phyloP scores from a whole-genome alignment of 2,797 vertebrate species.

The Pipistrellus pygmaeus region DNA sequence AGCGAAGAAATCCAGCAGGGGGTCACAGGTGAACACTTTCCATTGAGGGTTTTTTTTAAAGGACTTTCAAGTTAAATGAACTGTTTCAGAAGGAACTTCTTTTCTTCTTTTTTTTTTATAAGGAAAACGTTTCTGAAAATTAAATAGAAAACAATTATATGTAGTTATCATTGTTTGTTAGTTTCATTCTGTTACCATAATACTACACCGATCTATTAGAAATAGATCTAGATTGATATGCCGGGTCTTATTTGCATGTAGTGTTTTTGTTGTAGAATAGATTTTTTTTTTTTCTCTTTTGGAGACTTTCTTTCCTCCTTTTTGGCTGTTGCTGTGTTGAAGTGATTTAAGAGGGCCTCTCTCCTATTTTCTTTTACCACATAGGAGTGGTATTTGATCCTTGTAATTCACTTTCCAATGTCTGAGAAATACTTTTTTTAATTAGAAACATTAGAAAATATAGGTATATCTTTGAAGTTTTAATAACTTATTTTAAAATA shows the following conservation, averaged over 20 bases:
- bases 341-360: slow-evolving; percentile 13
- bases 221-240: background rate
- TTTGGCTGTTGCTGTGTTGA: slow-evolving; percentile 1
- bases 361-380: slow-evolving; percentile 19
- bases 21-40: slow-evolving; percentile 83
- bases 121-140: slow-evolving; percentile 69
- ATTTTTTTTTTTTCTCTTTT: background rate
- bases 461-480: background rate
- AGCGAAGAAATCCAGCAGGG: slow-evolving; percentile 75
- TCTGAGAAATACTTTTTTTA: slow-evolving; percentile 1
- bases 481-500: background rate
- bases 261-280: slow-evolving; percentile 31
- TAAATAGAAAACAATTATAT: slow-evolving; percentile 60
- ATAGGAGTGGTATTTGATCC: background rate
- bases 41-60: slow-evolving; percentile 76
- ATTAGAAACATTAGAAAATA: background rate
- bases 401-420: slow-evolving; percentile 27
- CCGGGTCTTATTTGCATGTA: no score
- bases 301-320: background rate
- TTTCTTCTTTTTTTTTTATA: background rate
- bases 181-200: slow-evolving; percentile 26
- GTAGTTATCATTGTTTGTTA: slow-evolving; percentile 27
- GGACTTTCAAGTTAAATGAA: slow-evolving; percentile 83
- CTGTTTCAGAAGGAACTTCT: slow-evolving; percentile 77
- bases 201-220: background rate